Base-by-base conservation (phyloP, 2,888 invertebrate species). In the Agriotes lineatus region DNA sequence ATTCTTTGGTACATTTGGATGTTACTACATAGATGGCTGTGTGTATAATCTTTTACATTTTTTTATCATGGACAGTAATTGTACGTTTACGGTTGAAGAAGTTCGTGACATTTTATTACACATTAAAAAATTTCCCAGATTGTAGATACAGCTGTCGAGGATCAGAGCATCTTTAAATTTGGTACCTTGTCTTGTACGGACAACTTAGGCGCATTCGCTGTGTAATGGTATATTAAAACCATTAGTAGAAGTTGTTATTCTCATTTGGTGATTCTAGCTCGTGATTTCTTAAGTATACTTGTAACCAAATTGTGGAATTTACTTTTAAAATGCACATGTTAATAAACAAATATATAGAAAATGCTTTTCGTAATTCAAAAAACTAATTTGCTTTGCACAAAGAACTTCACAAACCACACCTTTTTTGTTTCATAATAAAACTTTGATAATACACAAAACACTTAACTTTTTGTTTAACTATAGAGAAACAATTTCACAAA, bases 241-340 rank as follows among this genome's bases (percentile, higher is more conserved):
- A 4, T 56, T 52, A 30, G 37, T 66, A 52, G 42, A 39, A 30
- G 39, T 58, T 39, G 30, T 67, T 37, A 35, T 37, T 67, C 62
- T 63, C 25, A 30, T 62, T 62, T 63, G 64, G 54, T 59, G 59
- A 64, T 68, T 58, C 44, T 63, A 69, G 59, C 59, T 59, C 50
- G 66, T 66, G 66, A 60, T 66, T 48, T 48, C 50, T 58, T 58
- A 56, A 54, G 42, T 68, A 64, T 59, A 59, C 60, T 25, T 69
- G 42, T 69, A 45, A 42, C 39, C 33, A 37, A 58, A 48, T 20
- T 69, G 60, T 69, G 59, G 33, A 67, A 52, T 68, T 69, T 60
- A 65, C 33, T 45, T 69, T 69, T 39, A 45, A 56, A 57, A 25
- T 64, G 60, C 64, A 65, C 65, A 65, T 60, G 59, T 68, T 63